Evolutionary conservation across 2,888 invertebrate genomes (phyloP), one percentile per base, ranked within the genome.

Genomic region (Drosophila fungiperda): DNA sequence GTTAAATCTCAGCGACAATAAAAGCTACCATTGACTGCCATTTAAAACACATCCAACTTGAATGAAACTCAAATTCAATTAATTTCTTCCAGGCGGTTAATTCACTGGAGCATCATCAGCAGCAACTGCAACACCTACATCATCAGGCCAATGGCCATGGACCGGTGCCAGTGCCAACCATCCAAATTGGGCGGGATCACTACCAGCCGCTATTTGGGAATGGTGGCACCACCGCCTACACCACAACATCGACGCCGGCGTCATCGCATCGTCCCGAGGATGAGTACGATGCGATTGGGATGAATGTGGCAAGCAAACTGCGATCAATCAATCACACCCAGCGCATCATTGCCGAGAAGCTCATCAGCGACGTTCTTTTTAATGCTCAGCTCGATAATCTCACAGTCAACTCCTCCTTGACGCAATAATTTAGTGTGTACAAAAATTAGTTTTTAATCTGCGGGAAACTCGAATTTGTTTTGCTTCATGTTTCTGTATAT

Each of bases 261-360:
- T 50, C 84, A 8, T 11, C 89, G 36, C 63, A 82, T 32, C 85
- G 89, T 1, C 87, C 89, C 11, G 92, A 91, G 20, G 93, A 93
- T 55, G 93, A 93, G 69, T 93, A 92, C 52, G 93, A 93, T 78
- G 93, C 93, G 0, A 91, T 93, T 36, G 93, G 93, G 1, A 88
- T 92, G 1, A 93, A 93, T 76, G 92, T 93, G 57, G 93, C 93
- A 15, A 92, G 92, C 23, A 93, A 93, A 66, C 58, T 93, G 52
- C 90, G 93, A 1, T 82, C 87, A 3, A 92, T 93, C 78, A 93
- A 92, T 63, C 90, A 88, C 54, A 93, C 92, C 4, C 93, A 93
- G 63, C 89, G 93, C 29, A 93, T 93, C 7, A 92, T 93, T 17
- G 93, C 93, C 5, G 93, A 93, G 61, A 93, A 93, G 58, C 80